Base-by-base conservation (phyloP, 2,888 invertebrate genomes). In the Apamea monoglypha region DNA sequence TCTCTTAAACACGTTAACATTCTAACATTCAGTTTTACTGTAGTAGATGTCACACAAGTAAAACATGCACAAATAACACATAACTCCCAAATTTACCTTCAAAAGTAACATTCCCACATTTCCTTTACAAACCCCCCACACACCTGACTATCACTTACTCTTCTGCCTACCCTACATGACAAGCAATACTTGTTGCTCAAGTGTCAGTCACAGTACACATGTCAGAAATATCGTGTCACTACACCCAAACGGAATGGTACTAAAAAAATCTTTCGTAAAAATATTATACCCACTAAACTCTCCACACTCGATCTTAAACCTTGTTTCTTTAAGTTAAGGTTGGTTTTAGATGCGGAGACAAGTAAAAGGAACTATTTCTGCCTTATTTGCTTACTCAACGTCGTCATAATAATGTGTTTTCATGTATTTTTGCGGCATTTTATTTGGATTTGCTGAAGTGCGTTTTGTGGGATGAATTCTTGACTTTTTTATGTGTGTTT, bases 301-400 rank as follows among this genome's bases (percentile, higher is more conserved):
- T 10, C 3, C 29, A 8, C 72, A 56, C 7, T 3, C 74, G 10
- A 86, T 47, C 80, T 68, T 78, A 29, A 70, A 85, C 88, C 74
- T 74, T 90, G 81, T 32, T 0, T 0, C 7, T 1, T 12, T 25
- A 12, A 0, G 0, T 44, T 85, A 90, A 61, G 80, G 83, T 82
- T 16, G n/a, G 18, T 82, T 86, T 89, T 87, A 59, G 63, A 56
- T 32, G 2, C 8, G 16, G 3, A 59, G 29, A 50, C 59, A 47
- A 67, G 75, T 86, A 82, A 77, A 66, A 69, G 68, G 79, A 86
- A 87, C 87, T 92, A 90, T 91, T 90, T 84, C 84, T 86, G 84
- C 82, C 84, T 87, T 91, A 92, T 92, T 91, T 92, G 91, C 88
- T 85, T 87, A 91, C 90, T 91, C 88, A 87, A 90, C 81, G 85